Evolutionary conservation across 2,113 vertebrate species (phyloP), one percentile per base, ranked within the genome.

Genomic region (Pelmatolapia mariae): DNA sequence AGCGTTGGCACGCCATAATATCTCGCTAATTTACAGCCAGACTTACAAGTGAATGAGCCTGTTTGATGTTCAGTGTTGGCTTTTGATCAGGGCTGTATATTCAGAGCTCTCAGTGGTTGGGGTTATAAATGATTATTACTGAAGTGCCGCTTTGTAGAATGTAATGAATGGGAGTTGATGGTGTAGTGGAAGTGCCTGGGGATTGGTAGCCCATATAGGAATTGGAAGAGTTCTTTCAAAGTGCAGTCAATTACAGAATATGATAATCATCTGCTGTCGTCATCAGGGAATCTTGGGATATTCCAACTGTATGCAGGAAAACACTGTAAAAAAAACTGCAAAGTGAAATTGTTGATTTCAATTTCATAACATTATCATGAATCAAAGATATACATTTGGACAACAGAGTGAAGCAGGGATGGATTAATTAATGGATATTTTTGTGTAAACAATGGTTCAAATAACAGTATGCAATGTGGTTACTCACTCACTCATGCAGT

Each of bases 1-100:
- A 3, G 38, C 2, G 5, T 54, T 61, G 33, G 81, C 86, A 87
- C 38, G 2, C 45, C 47, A 26, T 79, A 73, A 91, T 71, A 52
- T 88, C 82, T 59, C 38, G 3, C 87, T 89, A 89, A 93, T 93
- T 93, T 90, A 93, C 89, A 89, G 91, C 81, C 89, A 86, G 84
- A 91, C 91, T 92, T 82, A 71, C 84, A 85, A 91, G 85, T 85
- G 88, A 93, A 88, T 84, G 89, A 92, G 89, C n/a, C 80, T 0
- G 38, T 93, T 91, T 91, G 88, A 92, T 91, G 89, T 90, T 91
- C 47, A 78, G 56, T 36, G 84, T 81, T 91, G 89, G 88, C 91
- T 93, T 93, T 88, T 93, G 92, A 92, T 93, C 92, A 86, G 81
- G 71, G 83, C 56, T 84, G 53, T 92, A 92, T 91, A 92, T 92